Evolutionary conservation across 2,888 invertebrate species (phyloP).

Genomic region (Orthosia gracilis): DNA sequence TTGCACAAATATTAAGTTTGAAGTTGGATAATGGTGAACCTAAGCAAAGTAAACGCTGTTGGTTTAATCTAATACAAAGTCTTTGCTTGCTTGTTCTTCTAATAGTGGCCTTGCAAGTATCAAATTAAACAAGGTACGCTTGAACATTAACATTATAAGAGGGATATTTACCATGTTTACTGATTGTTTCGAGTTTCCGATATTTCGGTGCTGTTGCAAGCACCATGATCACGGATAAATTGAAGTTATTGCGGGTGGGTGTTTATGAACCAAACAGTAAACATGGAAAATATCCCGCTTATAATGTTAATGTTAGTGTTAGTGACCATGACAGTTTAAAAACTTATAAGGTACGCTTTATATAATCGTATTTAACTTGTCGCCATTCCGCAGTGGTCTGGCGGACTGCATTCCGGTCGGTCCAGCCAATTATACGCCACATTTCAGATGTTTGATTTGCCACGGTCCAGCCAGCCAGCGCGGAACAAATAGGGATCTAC

Average conservation of each 20-base stretch:
- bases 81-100: conserved; percentile 5
- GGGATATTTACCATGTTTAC: no score
- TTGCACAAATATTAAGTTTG: conserved; percentile 6
- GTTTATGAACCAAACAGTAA: no score
- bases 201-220: no score
- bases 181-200: no score
- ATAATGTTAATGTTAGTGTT: no score
- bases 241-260: no score
- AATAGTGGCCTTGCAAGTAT: conserved; percentile 8
- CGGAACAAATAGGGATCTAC: conserved; percentile 44
- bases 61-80: conserved; percentile 20
- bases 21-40: background rate
- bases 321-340: no score
- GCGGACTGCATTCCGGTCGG: conserved; percentile 59
- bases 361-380: conserved; percentile 53
- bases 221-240: no score
- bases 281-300: no score
- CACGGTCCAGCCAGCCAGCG: conserved; percentile 59
- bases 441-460: conserved; percentile 68
- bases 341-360: conserved; percentile 49
- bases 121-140: conserved; percentile 40
- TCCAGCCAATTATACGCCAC: conserved; percentile 66
- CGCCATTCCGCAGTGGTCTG: conserved; percentile 40
- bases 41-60: background rate
- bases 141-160: no score